Conservation (phyloP, 2,888 invertebrate genomes). For the Tricholauxania praeusta region DNA sequence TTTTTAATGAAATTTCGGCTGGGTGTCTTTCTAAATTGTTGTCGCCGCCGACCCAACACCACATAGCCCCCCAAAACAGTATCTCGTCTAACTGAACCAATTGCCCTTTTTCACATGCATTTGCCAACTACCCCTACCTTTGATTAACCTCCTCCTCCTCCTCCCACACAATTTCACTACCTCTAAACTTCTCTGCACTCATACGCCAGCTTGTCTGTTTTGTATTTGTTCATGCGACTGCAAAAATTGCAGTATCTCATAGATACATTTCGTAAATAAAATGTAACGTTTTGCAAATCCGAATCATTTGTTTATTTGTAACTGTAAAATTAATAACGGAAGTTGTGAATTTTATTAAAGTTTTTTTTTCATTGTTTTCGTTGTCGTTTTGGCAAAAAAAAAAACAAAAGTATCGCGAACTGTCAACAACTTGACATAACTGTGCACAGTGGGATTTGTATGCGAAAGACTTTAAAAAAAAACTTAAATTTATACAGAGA, state of each 20-base stretch:
- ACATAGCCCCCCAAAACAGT: neutral
- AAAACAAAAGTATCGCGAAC: too few relatives aligned
- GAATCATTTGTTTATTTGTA: conserved; percentile 40
- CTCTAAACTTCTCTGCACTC: too few relatives aligned
- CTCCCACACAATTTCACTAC: neutral
- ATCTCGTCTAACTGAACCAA: neutral
- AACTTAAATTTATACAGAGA: too few relatives aligned
- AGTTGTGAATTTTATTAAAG: conserved; percentile 66
- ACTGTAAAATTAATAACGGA: conserved; percentile 64
- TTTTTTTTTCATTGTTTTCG: too few relatives aligned
- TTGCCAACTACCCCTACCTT: neutral
- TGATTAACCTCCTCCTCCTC: neutral
- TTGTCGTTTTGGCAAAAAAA: too few relatives aligned
- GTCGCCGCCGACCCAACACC: conserved; percentile 32
- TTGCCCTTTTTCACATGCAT: neutral
- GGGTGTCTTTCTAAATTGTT: conserved; percentile 23
- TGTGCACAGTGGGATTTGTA: too few relatives aligned
- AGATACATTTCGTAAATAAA: conserved; percentile 12
- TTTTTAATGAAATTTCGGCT: conserved; percentile 31
- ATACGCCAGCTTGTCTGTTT: neutral
- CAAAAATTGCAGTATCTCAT: conserved; percentile 1
- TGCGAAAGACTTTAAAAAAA: too few relatives aligned
- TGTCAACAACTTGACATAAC: too few relatives aligned
- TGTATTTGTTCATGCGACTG: conserved; percentile 7
- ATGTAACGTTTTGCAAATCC: neutral